Evolutionary conservation across 2,888 invertebrate species (phyloP).

Genomic region (Incurvaria masculella): DNA sequence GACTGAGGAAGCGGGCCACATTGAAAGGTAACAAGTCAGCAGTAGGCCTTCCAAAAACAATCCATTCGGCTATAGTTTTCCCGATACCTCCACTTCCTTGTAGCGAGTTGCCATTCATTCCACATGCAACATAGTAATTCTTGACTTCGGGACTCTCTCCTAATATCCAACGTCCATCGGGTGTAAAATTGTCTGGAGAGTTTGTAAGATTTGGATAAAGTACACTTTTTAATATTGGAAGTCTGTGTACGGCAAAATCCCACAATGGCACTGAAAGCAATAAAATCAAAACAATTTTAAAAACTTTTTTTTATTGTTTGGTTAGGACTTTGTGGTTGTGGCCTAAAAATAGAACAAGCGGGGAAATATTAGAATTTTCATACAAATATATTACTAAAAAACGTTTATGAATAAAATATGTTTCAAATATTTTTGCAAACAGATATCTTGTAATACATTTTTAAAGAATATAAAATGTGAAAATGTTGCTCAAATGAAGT

Average conservation of each 20-base stretch:
- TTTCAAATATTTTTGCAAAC: too few relatives aligned
- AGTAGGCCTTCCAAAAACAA: conserved; percentile 61
- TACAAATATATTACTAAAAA: too few relatives aligned
- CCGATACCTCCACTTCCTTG: conserved; percentile 71
- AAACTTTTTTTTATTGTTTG: too few relatives aligned
- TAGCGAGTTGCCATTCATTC: conserved; percentile 67
- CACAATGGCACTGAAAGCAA: conserved; percentile 43
- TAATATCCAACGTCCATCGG: conserved; percentile 66
- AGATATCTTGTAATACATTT: too few relatives aligned
- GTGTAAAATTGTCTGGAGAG: conserved; percentile 68
- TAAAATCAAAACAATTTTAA: too few relatives aligned
- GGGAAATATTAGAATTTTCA: too few relatives aligned
- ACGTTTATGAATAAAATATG: too few relatives aligned
- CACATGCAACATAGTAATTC: conserved; percentile 71
- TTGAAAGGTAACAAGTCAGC: conserved; percentile 61
- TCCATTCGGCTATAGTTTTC: conserved; percentile 65
- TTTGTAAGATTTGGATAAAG: conserved; percentile 53
- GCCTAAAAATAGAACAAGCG: too few relatives aligned
- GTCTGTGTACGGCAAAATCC: conserved; percentile 48
- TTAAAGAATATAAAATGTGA: too few relatives aligned
- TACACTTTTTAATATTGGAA: conserved; percentile 53
- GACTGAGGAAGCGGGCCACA: conserved; percentile 61
- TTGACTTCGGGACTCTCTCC: conserved; percentile 66
- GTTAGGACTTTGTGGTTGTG: too few relatives aligned
- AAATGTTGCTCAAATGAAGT: too few relatives aligned